A percentile compares a stretch with the other conserved stretches of the same genome.
phyloP scores from a whole-genome alignment of 1,140 invertebrate species.

The Cydia strobilella region DNA sequence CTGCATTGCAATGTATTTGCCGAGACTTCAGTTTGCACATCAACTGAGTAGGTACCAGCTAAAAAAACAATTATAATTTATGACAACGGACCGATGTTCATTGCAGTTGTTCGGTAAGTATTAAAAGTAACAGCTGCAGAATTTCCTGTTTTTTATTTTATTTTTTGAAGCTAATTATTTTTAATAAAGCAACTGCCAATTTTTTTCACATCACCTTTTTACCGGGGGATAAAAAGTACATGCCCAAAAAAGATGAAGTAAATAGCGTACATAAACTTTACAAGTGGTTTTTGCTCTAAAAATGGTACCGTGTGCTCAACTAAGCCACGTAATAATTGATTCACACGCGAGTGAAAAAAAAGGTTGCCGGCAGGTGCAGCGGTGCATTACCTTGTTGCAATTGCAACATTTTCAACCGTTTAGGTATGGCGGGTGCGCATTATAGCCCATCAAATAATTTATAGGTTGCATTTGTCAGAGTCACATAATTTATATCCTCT shows the following conservation, averaged over 20 bases:
- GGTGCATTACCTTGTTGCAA: background rate
- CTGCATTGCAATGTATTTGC: conserved; percentile 5
- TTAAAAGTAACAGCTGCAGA: background rate
- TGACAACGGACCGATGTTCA: background rate
- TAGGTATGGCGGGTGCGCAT: background rate
- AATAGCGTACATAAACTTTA: background rate
- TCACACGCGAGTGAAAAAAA: conserved; percentile 5
- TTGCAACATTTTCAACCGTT: background rate
- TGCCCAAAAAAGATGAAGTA: background rate
- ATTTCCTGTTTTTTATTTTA: background rate
- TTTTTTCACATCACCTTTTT: background rate
- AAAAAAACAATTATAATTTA: conserved; percentile 5
- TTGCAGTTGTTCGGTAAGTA: background rate
- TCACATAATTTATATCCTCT: too few relatives aligned
- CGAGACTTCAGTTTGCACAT: conserved; percentile 6
- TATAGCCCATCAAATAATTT: too few relatives aligned
- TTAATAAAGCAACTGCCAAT: background rate
- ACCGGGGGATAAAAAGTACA: background rate
- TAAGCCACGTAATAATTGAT: conserved; percentile 4
- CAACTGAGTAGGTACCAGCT: background rate
- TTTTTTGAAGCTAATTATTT: background rate
- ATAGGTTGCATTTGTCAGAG: too few relatives aligned
- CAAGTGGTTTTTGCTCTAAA: background rate
- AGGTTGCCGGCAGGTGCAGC: conserved; percentile 15
- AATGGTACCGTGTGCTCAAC: background rate